Conservation (phyloP, 2,888 invertebrate species). For the Baccha elongata region DNA sequence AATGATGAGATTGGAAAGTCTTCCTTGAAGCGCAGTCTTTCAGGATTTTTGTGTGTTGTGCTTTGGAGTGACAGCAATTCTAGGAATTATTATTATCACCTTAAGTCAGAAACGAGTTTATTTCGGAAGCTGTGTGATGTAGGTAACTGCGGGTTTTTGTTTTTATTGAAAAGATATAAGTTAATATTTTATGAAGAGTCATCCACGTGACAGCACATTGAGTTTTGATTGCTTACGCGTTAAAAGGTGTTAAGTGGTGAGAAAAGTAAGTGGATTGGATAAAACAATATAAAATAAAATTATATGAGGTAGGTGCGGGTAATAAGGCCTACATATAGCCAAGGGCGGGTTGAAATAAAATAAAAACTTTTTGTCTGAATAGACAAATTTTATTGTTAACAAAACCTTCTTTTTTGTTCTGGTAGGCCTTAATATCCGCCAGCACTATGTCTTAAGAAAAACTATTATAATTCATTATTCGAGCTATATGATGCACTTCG, state of each 20-base stretch:
- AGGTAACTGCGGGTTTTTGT: background rate
- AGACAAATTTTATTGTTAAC: no score
- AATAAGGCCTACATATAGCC: no score
- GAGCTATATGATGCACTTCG: no score
- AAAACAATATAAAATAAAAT: no score
- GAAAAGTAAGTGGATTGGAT: no score
- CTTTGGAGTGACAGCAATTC: background rate
- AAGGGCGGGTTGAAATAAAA: no score
- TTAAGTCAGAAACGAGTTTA: background rate
- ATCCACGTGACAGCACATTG: slow-evolving; percentile 47
- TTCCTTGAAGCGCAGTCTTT: slow-evolving; percentile 3
- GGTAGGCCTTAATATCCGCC: no score
- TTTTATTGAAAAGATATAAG: slow-evolving; percentile 39
- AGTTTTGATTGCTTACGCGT: slow-evolving; percentile 41
- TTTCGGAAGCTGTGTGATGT: slow-evolving; percentile 10
- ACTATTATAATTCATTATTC: no score
- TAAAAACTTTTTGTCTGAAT: no score
- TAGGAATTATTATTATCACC: slow-evolving; percentile 1
- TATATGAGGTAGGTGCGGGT: no score
- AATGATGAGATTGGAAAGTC: slow-evolving; percentile 60
- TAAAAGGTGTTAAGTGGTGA: background rate
- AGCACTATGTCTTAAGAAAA: no score
- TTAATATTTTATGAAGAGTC: slow-evolving; percentile 62
- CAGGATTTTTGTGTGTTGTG: background rate
- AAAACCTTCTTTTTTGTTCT: no score